These are phyloP conservation scores for Drosophila nannoptera DNA, from an alignment of 1,140 invertebrate species.

Conservation along the genomic window DNA sequence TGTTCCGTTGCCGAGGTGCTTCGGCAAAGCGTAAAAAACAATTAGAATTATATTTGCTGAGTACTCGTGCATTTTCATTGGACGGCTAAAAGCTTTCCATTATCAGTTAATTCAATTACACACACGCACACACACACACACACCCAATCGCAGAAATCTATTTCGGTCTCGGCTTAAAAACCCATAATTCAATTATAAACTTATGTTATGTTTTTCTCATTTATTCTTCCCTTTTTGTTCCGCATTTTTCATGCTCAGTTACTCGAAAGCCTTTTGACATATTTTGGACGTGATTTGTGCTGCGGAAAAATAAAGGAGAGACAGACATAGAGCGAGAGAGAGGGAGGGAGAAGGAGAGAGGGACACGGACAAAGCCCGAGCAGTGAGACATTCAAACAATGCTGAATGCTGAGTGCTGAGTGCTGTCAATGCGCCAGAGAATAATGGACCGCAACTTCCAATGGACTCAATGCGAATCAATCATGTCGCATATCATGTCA, in stretches of 20 bases:
- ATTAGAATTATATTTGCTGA: not conserved
- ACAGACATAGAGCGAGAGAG: not conserved
- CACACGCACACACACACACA: not conserved
- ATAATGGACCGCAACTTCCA: constrained; percentile 27
- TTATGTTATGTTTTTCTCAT: constrained; percentile 17
- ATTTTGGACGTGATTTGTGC: constrained; percentile 26
- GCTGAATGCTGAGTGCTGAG: constrained; percentile 12
- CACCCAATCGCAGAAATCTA: constrained; percentile 11
- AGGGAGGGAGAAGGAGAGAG: too few species aligned
- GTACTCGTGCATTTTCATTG: constrained; percentile 13
- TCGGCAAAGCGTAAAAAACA: not conserved
- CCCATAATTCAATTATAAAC: constrained; percentile 46
- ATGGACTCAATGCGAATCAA: constrained; percentile 66
- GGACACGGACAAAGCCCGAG: constrained; percentile 29
- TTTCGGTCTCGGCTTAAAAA: constrained; percentile 24
- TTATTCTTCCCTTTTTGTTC: not conserved
- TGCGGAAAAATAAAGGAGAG: constrained; percentile 4
- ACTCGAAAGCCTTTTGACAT: constrained; percentile 22
- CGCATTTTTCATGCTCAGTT: constrained; percentile 20
- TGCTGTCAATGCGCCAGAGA: constrained; percentile 28
- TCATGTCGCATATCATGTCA: constrained; percentile 55
- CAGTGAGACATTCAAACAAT: constrained; percentile 29
- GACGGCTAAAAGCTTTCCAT: constrained; percentile 34
- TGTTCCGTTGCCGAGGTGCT: not conserved
- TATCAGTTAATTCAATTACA: constrained; percentile 26